A percentile compares a stretch with the other conserved stretches of the same genome.
Evolutionary conservation across 2,888 invertebrate species (phyloP).

Genomic region (Lepeophtheirus nordmannii): DNA sequence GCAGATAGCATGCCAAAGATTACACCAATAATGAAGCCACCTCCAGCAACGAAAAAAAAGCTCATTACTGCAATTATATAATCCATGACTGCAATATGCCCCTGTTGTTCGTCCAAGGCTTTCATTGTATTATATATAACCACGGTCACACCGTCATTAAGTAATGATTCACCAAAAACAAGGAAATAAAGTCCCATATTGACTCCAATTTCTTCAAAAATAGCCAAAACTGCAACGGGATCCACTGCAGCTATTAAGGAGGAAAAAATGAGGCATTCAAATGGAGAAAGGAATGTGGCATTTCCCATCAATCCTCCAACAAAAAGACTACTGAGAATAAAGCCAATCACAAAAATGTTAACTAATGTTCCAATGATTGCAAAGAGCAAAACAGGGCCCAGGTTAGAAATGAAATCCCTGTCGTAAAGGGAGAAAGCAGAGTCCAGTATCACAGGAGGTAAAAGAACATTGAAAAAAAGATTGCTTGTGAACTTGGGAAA

Average conservation of each 20-base stretch:
- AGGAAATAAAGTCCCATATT: conserved; percentile 35
- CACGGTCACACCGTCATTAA: conserved; percentile 44
- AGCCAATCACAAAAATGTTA: conserved; percentile 36
- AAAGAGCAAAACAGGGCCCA: conserved; percentile 38
- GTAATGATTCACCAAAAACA: conserved; percentile 42
- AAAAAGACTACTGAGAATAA: conserved; percentile 6
- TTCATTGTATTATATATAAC: conserved; percentile 38
- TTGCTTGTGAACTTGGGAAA: conserved; percentile 21
- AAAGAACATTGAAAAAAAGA: conserved; percentile 29
- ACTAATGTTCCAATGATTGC: conserved; percentile 38
- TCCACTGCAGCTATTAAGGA: conserved; percentile 37
- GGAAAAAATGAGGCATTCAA: conserved; percentile 23
- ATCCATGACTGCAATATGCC: conserved; percentile 33
- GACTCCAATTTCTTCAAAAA: conserved; percentile 39
- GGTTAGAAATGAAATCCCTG: conserved; percentile 42
- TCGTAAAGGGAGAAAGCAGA: conserved; percentile 43
- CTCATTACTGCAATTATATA: conserved; percentile 35
- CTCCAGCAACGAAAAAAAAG: conserved; percentile 37
- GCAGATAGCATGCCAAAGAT: conserved; percentile 35
- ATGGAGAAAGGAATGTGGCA: neutral
- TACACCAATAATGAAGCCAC: conserved; percentile 36
- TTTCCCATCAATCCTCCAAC: conserved; percentile 8
- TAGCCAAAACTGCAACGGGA: conserved; percentile 39
- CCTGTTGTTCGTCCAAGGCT: conserved; percentile 33
- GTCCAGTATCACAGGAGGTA: conserved; percentile 43